Percentiles rank a stretch among this genome's conserved stretches.
These are phyloP conservation scores for Trochalopteron elliotii DNA, from an alignment of 2,113 vertebrate species.

Conservation along the genomic window DNA sequence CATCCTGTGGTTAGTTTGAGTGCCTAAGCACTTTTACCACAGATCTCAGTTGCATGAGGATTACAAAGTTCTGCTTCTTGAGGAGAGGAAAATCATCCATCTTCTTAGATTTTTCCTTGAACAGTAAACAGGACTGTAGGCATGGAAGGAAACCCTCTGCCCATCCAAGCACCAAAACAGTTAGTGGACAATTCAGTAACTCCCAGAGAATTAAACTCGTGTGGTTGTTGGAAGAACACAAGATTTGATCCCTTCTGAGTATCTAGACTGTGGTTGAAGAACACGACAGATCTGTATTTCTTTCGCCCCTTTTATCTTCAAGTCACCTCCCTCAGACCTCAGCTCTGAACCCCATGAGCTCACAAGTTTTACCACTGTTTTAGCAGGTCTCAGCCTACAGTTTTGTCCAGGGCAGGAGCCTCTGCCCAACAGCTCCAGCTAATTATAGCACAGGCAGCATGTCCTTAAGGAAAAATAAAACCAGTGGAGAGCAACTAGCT, in stretches of 20 bases:
- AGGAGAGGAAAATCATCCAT: background rate
- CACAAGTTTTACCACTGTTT: background rate
- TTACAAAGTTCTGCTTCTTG: background rate
- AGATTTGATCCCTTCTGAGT: background rate
- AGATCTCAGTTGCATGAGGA: background rate
- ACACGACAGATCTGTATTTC: rapidly evolving
- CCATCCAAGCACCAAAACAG: background rate
- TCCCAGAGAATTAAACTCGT: rapidly evolving
- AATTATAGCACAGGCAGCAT: background rate
- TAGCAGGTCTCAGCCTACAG: background rate
- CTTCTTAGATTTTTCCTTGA: background rate
- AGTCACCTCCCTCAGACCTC: background rate
- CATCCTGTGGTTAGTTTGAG: background rate
- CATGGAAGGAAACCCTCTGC: background rate
- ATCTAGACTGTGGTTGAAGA: background rate
- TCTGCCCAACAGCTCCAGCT: background rate
- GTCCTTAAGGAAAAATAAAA: background rate
- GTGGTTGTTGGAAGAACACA: background rate
- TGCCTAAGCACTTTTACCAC: background rate
- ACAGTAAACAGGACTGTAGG: background rate
- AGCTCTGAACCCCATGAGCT: background rate
- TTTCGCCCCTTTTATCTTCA: background rate
- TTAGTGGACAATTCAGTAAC: background rate
- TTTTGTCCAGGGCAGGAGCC: background rate
- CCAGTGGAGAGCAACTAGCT: background rate